Conservation (phyloP, 2,797 vertebrate genomes). For the Lepilemur septentrionalis region DNA sequence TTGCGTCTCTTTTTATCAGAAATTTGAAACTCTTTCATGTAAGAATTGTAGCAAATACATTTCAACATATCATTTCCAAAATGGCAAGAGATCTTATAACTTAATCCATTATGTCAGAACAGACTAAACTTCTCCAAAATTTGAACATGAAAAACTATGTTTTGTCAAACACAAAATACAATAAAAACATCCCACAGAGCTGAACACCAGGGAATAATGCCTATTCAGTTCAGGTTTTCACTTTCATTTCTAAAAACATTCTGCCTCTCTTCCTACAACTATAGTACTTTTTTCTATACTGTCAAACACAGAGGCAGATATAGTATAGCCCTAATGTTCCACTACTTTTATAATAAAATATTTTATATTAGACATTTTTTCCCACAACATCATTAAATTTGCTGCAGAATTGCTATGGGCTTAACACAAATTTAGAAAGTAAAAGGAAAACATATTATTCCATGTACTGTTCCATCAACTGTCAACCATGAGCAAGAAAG, state of each 20-base stretch:
- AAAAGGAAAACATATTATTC: slow-evolving; percentile 71
- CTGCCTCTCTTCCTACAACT: slow-evolving; percentile 6
- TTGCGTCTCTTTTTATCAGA: slow-evolving; percentile 8
- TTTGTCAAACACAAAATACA: slow-evolving; percentile 71
- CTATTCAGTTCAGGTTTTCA: slow-evolving; percentile 55
- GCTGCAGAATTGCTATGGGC: slow-evolving; percentile 69
- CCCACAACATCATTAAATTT: slow-evolving; percentile 79
- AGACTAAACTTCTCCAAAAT: slow-evolving; percentile 65
- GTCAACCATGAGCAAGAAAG: slow-evolving; percentile 65
- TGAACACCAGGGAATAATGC: slow-evolving; percentile 56
- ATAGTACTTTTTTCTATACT: slow-evolving; percentile 65
- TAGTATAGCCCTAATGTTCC: slow-evolving; percentile 60
- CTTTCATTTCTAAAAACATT: slow-evolving; percentile 72
- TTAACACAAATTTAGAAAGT: slow-evolving; percentile 79
- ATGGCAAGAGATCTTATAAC: slow-evolving; percentile 46
- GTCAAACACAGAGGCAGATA: slow-evolving; percentile 76
- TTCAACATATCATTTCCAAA: slow-evolving; percentile 72
- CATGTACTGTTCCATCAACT: slow-evolving; percentile 51
- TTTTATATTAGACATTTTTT: slow-evolving; percentile 76
- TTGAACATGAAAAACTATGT: slow-evolving; percentile 62
- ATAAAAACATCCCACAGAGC: slow-evolving; percentile 64
- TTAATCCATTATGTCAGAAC: slow-evolving; percentile 67
- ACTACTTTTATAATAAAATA: slow-evolving; percentile 76
- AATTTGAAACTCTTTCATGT: slow-evolving; percentile 10
- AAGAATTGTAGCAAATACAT: slow-evolving; percentile 16